Conservation (phyloP, 2,113 vertebrate genomes). For the Cololabis saira region DNA sequence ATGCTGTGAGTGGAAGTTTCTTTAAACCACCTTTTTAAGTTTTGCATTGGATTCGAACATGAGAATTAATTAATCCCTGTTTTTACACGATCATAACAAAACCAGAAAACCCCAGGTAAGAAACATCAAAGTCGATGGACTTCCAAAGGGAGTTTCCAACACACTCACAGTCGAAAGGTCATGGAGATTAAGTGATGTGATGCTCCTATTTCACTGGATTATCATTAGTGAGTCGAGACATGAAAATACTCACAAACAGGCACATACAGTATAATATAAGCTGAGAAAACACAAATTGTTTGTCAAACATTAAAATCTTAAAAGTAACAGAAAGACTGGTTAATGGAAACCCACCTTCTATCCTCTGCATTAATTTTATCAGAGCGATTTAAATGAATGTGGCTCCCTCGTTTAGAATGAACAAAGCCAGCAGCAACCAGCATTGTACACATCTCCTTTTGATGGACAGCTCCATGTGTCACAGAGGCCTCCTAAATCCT, state of each 20-base stretch:
- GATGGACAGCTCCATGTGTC: conserved; percentile 77
- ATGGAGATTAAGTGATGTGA: conserved; percentile 41
- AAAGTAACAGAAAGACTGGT: not conserved
- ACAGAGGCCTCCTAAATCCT: conserved; percentile 50
- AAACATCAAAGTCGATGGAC: conserved; percentile 14
- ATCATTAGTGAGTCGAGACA: conserved; percentile 14
- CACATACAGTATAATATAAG: too few relatives aligned
- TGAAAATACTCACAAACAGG: not conserved
- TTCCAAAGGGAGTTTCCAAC: conserved; percentile 39
- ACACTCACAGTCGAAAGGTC: conserved; percentile 49
- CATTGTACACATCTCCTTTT: conserved; percentile 57
- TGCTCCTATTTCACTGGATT: conserved; percentile 36
- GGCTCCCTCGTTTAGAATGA: conserved; percentile 25
- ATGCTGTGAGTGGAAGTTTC: not conserved
- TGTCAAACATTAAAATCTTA: not conserved
- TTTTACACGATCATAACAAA: too few relatives aligned
- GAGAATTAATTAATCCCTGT: too few relatives aligned
- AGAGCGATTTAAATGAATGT: not conserved
- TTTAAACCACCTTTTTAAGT: not conserved
- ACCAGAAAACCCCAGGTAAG: conserved; percentile 13
- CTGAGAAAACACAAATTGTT: too few relatives aligned
- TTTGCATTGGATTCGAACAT: too few relatives aligned
- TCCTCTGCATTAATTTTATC: not conserved
- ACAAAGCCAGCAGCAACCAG: conserved; percentile 37
- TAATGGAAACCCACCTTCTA: not conserved